Evolutionary conservation across 2,113 vertebrate genomes (phyloP).

Genomic region (Chlorocebus sabaeus): DNA sequence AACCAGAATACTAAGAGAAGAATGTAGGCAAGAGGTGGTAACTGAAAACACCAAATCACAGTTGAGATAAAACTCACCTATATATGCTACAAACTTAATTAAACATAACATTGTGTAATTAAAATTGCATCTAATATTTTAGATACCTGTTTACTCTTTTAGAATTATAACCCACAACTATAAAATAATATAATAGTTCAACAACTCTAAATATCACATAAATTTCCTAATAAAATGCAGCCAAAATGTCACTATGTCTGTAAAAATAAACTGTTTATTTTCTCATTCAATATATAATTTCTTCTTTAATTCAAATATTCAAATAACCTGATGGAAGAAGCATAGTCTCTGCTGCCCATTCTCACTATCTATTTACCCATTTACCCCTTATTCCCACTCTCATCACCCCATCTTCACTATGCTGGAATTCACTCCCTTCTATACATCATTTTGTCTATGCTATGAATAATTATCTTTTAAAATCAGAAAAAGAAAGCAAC

Average conservation of each 20-base stretch:
- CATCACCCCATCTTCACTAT: neutral
- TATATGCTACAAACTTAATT: neutral
- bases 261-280: neutral
- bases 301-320: constrained; percentile 1
- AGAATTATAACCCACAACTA: neutral
- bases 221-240: neutral
- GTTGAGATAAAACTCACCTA: neutral
- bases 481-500: neutral
- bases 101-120: neutral
- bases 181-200: constrained; percentile 3
- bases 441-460: neutral
- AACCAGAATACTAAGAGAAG: neutral
- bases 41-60: neutral
- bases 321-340: neutral
- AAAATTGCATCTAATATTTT: neutral
- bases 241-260: neutral
- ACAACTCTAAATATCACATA: neutral
- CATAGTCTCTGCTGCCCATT: neutral
- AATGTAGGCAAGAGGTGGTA: neutral
- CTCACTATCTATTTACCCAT: neutral
- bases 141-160: neutral
- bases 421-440: neutral
- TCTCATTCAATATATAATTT: neutral
- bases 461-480: neutral
- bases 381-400: neutral